phyloP scores from a whole-genome alignment of 2,113 vertebrate genomes.

The Leptocoma aspasia region DNA sequence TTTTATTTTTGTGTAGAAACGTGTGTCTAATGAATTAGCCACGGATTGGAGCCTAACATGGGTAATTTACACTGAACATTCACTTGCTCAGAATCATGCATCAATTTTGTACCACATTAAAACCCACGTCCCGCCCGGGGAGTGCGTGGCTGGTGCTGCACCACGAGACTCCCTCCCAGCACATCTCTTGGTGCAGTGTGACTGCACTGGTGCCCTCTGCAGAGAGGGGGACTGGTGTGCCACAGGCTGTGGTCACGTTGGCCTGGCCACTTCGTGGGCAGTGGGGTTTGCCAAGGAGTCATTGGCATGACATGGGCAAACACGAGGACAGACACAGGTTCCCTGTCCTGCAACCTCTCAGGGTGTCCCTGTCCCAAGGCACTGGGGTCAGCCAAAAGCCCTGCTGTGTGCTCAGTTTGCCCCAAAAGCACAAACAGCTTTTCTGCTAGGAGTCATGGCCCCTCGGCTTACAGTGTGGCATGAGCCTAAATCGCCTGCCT shows the following conservation, averaged over 20 bases:
- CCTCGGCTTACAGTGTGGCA: rapidly evolving
- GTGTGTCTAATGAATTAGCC: slow-evolving; percentile 61
- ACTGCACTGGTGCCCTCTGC: rapidly evolving
- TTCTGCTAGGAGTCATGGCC: rapidly evolving
- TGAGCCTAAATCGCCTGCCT: not conserved
- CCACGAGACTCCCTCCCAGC: not conserved
- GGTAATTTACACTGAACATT: slow-evolving; percentile 54
- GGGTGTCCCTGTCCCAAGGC: not conserved
- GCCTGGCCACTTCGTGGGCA: rapidly evolving
- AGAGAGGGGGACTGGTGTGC: rapidly evolving
- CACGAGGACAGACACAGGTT: rapidly evolving
- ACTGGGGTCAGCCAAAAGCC: not conserved
- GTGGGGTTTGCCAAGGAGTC: rapidly evolving
- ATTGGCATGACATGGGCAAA: rapidly evolving
- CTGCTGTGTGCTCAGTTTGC: not conserved
- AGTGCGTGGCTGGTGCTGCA: not conserved
- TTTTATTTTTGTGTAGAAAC: slow-evolving; percentile 52
- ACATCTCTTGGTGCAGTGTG: rapidly evolving
- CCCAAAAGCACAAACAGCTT: not conserved
- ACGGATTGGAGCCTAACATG: slow-evolving; percentile 37
- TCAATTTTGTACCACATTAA: slow-evolving; percentile 50
- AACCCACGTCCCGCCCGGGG: not conserved
- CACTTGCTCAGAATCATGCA: slow-evolving; percentile 16
- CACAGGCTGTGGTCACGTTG: rapidly evolving
- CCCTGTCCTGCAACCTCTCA: not conserved